phyloP scores from a whole-genome alignment of 2,113 vertebrate species.

The Smithornis capensis region DNA sequence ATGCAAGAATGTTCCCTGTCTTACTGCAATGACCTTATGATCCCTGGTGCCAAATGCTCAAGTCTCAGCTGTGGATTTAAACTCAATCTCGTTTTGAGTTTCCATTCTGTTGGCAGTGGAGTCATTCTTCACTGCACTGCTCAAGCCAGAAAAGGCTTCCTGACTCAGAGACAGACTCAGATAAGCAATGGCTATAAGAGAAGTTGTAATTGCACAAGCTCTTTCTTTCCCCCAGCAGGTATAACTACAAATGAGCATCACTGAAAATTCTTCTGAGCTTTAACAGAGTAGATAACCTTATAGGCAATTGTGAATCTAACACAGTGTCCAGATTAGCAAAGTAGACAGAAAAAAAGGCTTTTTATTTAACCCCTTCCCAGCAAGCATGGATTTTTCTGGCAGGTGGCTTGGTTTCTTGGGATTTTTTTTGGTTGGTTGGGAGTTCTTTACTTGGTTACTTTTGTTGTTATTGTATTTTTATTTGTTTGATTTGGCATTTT shows the following conservation, averaged over 20 bases:
- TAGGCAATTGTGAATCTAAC: constrained; percentile 33
- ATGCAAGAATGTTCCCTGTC: constrained; percentile 43
- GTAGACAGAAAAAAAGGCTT: not conserved
- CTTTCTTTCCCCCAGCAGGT: constrained; percentile 53
- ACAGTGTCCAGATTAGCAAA: constrained; percentile 32
- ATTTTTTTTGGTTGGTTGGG: not conserved
- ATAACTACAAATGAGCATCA: constrained; percentile 30
- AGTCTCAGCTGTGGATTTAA: constrained; percentile 73
- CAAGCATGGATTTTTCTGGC: not conserved
- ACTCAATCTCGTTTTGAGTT: constrained; percentile 71
- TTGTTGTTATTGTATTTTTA: no score
- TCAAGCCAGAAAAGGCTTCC: constrained; percentile 48
- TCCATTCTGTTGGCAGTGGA: constrained; percentile 52
- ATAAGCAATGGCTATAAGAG: constrained; percentile 66
- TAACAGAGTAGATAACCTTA: constrained; percentile 43
- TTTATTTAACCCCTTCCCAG: constrained; percentile 27
- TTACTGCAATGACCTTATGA: constrained; percentile 59
- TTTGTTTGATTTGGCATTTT: not conserved
- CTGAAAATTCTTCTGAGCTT: constrained; percentile 59
- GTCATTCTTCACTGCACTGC: constrained; percentile 70
- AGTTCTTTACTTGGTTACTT: not conserved
- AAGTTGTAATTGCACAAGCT: constrained; percentile 63
- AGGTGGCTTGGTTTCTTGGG: not conserved
- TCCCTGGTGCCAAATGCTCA: constrained; percentile 63
- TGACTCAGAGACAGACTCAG: not conserved